These are phyloP conservation scores for Solen grandis DNA, from an alignment of 1,140 invertebrate species.

Conservation along the genomic window DNA sequence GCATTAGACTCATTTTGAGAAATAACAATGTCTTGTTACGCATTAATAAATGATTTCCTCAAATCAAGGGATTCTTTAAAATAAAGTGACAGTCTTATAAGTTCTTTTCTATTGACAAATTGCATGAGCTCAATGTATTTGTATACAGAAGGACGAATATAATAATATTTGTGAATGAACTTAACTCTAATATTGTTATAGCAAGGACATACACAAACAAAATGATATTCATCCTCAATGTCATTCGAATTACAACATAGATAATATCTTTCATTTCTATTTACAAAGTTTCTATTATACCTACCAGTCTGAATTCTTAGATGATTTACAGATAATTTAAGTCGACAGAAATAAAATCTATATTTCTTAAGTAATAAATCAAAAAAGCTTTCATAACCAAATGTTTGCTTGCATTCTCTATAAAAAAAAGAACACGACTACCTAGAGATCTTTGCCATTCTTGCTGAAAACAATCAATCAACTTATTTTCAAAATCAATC, in stretches of 20 bases:
- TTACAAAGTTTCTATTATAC: background rate
- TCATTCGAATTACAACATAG: conserved; percentile 8
- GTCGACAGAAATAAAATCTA: background rate
- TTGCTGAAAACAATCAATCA: conserved; percentile 31
- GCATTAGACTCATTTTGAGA: too few relatives aligned
- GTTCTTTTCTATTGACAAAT: background rate
- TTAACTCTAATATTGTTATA: background rate
- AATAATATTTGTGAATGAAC: background rate
- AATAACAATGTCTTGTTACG: too few relatives aligned
- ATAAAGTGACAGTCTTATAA: conserved; percentile 11
- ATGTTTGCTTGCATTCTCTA: conserved; percentile 2
- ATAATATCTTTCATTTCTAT: conserved; percentile 17
- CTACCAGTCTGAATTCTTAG: conserved; percentile 17
- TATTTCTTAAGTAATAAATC: conserved; percentile 1
- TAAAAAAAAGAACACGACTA: conserved; percentile 3
- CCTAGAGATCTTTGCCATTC: conserved; percentile 5
- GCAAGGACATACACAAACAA: conserved; percentile 12
- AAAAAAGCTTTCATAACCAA: conserved; percentile 15
- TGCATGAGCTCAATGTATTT: conserved; percentile 1
- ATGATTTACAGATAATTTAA: conserved; percentile 8
- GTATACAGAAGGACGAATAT: conserved; percentile 14
- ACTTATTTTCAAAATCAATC: background rate
- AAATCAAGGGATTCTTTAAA: background rate
- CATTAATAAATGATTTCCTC: background rate
- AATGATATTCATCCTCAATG: conserved; percentile 20